Evolutionary conservation across 2,113 vertebrate species (phyloP), one percentile per base, ranked within the genome.

Genomic region (Seriola rivoliana): DNA sequence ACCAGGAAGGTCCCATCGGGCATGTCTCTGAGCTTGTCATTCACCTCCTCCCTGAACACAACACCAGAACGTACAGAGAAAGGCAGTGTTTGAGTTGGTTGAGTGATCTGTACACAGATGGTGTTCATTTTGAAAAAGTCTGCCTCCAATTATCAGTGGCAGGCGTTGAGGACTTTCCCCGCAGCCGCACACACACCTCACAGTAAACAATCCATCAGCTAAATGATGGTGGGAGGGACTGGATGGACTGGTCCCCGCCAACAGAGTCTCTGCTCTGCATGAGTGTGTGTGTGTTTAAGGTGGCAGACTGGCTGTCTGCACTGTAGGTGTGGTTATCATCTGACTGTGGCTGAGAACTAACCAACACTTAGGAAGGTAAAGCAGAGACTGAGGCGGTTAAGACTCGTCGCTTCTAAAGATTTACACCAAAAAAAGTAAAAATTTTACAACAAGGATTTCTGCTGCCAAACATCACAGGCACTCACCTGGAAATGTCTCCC

Each of bases 1-100:
- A 99, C 97, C 93, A 99, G 94, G 90, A 99, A 99, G 4, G 98
- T 99, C 76, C 98, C 98, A 60, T 99, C 98, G 8, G 97, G 98
- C 97, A 97, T 98, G 92, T 99, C 97, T 91, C 97, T 95, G 87
- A 99, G 94, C 90, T 99, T 98, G 80, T 98, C 97, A 62, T 98
- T 99, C 87, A 99, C 98, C 89, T 99, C 97, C 91, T 99, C 97
- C 95, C 98, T 99, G 85, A 17, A 89, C 75, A 88, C 71, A 57
- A 44, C 44, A 65, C 2, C 3, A 36, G 4, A 38, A 38, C 6
- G 2, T 0, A n/a, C 19, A 67, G 36, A 69, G 29, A 3, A 21
- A 32, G 14, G 32, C 4, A 60, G 44, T 8, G 66, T 19, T n/a
- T 21, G 50, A 42, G 17, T 48, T 10, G 32, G 68, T 25, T 38